These are phyloP conservation scores for Drosophila recens DNA, from an alignment of 2,888 invertebrate species.

Conservation along the genomic window DNA sequence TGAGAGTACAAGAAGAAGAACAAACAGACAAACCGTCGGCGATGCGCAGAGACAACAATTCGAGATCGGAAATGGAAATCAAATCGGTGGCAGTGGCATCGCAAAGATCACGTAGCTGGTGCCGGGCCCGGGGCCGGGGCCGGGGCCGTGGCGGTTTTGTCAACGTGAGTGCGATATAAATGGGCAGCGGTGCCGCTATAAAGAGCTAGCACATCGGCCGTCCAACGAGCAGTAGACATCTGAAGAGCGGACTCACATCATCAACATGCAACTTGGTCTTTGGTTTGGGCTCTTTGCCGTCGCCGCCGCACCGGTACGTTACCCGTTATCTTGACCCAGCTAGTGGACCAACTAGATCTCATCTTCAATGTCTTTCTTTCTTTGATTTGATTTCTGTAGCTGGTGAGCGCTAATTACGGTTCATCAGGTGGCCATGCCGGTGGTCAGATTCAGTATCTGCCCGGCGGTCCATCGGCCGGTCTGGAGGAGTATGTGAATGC, in stretches of 20 bases:
- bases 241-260: conserved; percentile 48
- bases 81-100: conserved; percentile 58
- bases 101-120: conserved; percentile 71
- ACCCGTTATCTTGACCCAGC: not conserved
- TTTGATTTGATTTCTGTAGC: conserved; percentile 29
- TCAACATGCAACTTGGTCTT: conserved; percentile 80
- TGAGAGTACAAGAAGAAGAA: conserved; percentile 23
- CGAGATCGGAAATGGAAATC: conserved; percentile 77
- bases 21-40: conserved; percentile 23
- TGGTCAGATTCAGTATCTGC: conserved; percentile 48
- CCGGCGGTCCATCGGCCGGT: conserved; percentile 59
- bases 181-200: conserved; percentile 58
- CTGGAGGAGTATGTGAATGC: conserved; percentile 80
- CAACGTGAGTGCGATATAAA: conserved; percentile 64
- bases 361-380: conserved; percentile 5
- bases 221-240: conserved; percentile 65
- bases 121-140: conserved; percentile 31
- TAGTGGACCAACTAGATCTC: not conserved
- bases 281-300: conserved; percentile 81
- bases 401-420: conserved; percentile 72
- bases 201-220: conserved; percentile 60
- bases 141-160: conserved; percentile 42
- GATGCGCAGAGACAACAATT: conserved; percentile 52
- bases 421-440: conserved; percentile 18
- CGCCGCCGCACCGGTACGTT: conserved; percentile 83